Evolutionary conservation across 1,140 invertebrate species (phyloP), one percentile per base, ranked within the genome.

Genomic region (Pogonomyrmex barbatus): DNA sequence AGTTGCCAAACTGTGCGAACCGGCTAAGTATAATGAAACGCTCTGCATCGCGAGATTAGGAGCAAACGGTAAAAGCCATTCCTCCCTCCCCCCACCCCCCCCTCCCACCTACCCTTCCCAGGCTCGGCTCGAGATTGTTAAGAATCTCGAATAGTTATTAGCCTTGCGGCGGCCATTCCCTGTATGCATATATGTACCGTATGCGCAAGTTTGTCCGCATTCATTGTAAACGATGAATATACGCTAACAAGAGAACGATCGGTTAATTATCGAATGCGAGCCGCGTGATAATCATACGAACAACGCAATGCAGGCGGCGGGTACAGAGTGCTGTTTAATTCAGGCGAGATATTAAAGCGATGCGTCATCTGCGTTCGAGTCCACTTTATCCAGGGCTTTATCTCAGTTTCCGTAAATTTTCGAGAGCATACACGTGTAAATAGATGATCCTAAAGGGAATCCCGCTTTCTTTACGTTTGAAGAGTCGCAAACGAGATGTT

Each of bases 21-120:
- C 45, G 17, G 30, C 68, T 83, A 83, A 83, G 79, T 75, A 83
- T 83, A 83, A 83, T 83, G 68, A 83, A 83, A 75, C 68, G 42
- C 33, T 75, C 39, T 50, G 50, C 58, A 83, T 30, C n/a, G 79
- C 33, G 68, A 83, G 79, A 83, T 83, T 83, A 83, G 79, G n/a
- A 83, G 17, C 54, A 12, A 83, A 83, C 8, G 42, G 42, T 50
- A 36, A 75, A 83, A 62, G 68, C 79, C 54, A 83, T 83, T 83
- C 54, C n/a, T 54, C 58, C 17, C 36, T n/a, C 24, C 24, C 24
- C 24, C 0, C 24, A 24, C 24, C 24, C 0, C 24, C 24, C 24
- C 24, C 24, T 0, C 24, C 24, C 24, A 24, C 24, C 24, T 24
- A 24, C 24, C 24, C 24, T 24, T 24, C 24, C 24, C 24, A 24